phyloP scores from a whole-genome alignment of 2,113 vertebrate genomes.

The Tragelaphus imberbis region DNA sequence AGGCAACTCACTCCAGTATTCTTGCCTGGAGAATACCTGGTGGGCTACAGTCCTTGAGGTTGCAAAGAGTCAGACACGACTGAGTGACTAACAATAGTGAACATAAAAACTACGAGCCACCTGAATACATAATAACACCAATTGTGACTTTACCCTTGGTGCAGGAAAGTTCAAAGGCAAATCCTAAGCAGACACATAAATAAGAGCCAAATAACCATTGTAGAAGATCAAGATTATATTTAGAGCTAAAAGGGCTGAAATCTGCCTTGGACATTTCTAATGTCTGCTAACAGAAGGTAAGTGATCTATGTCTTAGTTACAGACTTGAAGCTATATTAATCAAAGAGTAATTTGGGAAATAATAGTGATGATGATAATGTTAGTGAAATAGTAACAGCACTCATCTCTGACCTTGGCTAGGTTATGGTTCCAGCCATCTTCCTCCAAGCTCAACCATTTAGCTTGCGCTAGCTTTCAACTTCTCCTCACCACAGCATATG shows the following conservation, averaged over 20 bases:
- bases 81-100: background rate
- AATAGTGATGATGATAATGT: background rate
- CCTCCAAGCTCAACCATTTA: background rate
- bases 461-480: background rate
- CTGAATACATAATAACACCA: background rate
- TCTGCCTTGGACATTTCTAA: background rate
- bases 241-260: background rate
- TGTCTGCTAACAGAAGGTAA: constrained; percentile 10
- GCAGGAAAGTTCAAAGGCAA: background rate
- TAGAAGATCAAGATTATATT: background rate
- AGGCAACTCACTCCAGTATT: background rate
- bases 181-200: background rate
- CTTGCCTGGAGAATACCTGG: background rate
- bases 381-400: background rate
- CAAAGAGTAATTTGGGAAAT: constrained; percentile 24
- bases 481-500: background rate
- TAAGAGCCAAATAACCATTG: background rate
- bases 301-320: constrained; percentile 28
- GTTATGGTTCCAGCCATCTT: background rate
- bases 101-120: background rate
- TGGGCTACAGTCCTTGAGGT: background rate
- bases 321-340: constrained; percentile 37
- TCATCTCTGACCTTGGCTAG: constrained; percentile 4
- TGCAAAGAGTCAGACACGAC: background rate
- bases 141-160: background rate